A percentile compares a stretch with the other conserved stretches of the same genome.
These are phyloP conservation scores for Vespertilio murinus DNA, from an alignment of 2,797 vertebrate species.

Conservation along the genomic window DNA sequence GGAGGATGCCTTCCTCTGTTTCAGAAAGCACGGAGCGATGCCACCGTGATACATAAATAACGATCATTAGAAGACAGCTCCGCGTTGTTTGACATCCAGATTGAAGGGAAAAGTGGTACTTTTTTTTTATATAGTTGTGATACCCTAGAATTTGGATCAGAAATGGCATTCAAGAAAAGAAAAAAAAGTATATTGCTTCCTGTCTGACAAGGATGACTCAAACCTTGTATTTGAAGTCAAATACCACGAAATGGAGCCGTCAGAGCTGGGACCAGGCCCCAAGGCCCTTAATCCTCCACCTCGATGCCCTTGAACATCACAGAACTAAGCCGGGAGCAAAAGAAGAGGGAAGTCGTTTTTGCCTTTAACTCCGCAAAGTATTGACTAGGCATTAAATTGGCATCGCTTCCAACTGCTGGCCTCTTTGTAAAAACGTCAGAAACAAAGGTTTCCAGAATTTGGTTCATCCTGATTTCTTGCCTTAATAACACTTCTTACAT, in stretches of 20 bases:
- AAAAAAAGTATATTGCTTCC: neutral
- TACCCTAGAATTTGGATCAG: conserved; percentile 71
- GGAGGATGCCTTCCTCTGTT: conserved; percentile 64
- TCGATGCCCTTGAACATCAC: neutral
- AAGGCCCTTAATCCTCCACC: neutral
- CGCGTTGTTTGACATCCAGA: conserved; percentile 60
- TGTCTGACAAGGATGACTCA: neutral
- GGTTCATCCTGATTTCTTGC: neutral
- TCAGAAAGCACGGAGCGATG: conserved; percentile 21
- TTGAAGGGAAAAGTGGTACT: conserved; percentile 70
- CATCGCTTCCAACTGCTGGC: neutral
- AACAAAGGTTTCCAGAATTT: neutral
- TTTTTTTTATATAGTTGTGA: conserved; percentile 7
- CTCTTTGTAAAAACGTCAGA: neutral
- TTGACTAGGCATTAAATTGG: neutral
- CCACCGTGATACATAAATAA: conserved; percentile 59
- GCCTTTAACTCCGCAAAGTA: neutral
- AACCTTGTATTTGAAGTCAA: neutral
- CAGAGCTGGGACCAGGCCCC: neutral
- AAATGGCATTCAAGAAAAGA: conserved; percentile 33
- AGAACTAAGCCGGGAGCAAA: neutral
- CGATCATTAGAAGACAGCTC: conserved; percentile 68
- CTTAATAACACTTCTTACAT: neutral
- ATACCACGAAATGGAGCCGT: neutral
- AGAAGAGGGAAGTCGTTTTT: neutral